Percentiles rank a stretch among this genome's conserved stretches.
Conservation (phyloP, 2,888 invertebrate genomes). For the Harpalus rubripes region DNA sequence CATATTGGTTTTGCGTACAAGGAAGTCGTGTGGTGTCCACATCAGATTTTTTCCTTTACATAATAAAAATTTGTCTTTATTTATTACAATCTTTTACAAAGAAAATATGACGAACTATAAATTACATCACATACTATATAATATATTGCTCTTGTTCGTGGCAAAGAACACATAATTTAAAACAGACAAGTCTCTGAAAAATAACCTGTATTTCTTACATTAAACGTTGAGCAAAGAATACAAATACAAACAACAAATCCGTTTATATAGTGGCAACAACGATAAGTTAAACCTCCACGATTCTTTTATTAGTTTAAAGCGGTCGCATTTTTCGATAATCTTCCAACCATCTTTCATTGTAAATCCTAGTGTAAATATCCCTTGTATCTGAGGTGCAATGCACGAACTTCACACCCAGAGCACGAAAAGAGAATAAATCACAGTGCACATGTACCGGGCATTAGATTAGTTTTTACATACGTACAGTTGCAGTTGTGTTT, state of each 20-base stretch:
- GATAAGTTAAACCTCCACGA: not conserved
- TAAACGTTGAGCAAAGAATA: not conserved
- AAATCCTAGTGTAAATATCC: conserved; percentile 42
- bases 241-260: not conserved
- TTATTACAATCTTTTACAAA: no score
- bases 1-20: no score
- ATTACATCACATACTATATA: no score
- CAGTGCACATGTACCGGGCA: conserved; percentile 14
- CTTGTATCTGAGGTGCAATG: conserved; percentile 11
- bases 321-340: conserved; percentile 10
- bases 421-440: conserved; percentile 25
- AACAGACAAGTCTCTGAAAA: not conserved
- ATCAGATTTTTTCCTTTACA: no score
- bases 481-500: conserved; percentile 11
- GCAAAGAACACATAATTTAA: no score
- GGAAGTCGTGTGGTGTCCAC: no score
- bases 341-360: conserved; percentile 2
- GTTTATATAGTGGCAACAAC: not conserved
- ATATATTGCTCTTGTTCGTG: no score
- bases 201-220: not conserved
- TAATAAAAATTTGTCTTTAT: no score
- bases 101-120: no score
- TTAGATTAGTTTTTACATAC: conserved; percentile 45
- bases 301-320: not conserved
- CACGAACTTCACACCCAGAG: conserved; percentile 5